phyloP scores from a whole-genome alignment of 2,888 invertebrate species.

The Sympetrum striolatum region DNA sequence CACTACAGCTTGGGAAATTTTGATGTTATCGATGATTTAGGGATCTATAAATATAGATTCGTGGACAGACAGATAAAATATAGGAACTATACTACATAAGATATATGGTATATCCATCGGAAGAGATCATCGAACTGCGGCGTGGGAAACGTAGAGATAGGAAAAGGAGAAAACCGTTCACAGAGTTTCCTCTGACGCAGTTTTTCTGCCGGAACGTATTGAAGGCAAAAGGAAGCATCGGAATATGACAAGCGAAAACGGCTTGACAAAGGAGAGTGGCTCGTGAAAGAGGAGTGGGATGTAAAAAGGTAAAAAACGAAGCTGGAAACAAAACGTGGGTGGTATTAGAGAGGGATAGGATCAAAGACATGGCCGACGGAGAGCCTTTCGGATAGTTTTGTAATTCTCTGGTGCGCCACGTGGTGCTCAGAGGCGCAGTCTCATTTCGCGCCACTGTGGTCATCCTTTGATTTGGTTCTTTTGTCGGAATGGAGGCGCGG shows the following conservation, averaged over 20 bases:
- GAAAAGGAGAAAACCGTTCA: not conserved
- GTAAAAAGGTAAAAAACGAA: not conserved
- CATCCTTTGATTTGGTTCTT: slow-evolving; percentile 39
- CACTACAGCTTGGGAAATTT: too few relatives aligned
- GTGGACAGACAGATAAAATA: too few relatives aligned
- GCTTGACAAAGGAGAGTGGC: slow-evolving; percentile 11
- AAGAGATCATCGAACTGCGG: too few relatives aligned
- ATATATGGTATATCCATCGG: too few relatives aligned
- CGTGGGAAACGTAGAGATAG: too few relatives aligned
- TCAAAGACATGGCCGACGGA: slow-evolving; percentile 17
- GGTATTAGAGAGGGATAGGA: slow-evolving; percentile 2
- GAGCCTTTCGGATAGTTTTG: slow-evolving; percentile 23
- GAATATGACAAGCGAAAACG: slow-evolving; percentile 38
- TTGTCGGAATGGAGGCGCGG: slow-evolving; percentile 5
- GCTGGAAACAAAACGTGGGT: slow-evolving; percentile 23
- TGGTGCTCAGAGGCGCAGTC: not conserved
- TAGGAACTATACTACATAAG: too few relatives aligned
- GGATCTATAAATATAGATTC: too few relatives aligned
- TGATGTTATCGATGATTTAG: too few relatives aligned
- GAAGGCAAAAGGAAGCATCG: not conserved
- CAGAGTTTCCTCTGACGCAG: not conserved
- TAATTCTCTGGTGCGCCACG: not conserved
- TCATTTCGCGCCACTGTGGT: slow-evolving; percentile 37
- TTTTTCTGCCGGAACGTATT: not conserved
- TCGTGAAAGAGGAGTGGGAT: not conserved